These are phyloP conservation scores for Heliothis virescens DNA, from an alignment of 1,140 invertebrate genomes.

Conservation along the genomic window DNA sequence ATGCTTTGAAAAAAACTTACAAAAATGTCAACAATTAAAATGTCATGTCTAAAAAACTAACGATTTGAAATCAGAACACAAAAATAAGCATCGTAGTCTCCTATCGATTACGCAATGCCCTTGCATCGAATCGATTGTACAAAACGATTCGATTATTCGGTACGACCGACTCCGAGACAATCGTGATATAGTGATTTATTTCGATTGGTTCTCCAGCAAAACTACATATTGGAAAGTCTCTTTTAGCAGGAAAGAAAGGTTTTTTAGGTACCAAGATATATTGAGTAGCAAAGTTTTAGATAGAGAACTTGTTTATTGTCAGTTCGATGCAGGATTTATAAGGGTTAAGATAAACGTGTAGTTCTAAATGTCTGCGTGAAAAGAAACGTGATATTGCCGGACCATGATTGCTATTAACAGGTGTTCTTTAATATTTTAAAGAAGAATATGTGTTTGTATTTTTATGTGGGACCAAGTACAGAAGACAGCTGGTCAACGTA, in stretches of 20 bases:
- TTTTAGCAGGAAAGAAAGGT: conserved; percentile 29
- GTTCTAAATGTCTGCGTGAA: neutral
- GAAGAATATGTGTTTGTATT: too few relatives aligned
- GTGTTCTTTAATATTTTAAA: too few relatives aligned
- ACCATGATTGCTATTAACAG: too few relatives aligned
- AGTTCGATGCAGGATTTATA: conserved; percentile 10
- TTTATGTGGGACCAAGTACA: too few relatives aligned
- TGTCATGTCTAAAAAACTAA: neutral
- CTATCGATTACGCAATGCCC: conserved; percentile 45
- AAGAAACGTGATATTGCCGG: too few relatives aligned
- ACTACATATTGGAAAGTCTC: conserved; percentile 47
- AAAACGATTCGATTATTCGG: conserved; percentile 48
- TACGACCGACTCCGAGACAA: conserved; percentile 44
- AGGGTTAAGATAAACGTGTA: neutral
- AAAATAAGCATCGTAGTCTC: conserved; percentile 5
- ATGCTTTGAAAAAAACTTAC: too few relatives aligned
- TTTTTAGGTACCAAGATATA: conserved; percentile 29
- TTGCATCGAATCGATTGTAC: conserved; percentile 26
- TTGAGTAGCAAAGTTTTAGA: conserved; percentile 16
- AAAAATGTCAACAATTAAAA: neutral
- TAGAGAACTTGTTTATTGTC: conserved; percentile 11
- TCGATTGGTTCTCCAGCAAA: conserved; percentile 40
- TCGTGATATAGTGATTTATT: conserved; percentile 49
- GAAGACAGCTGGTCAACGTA: too few relatives aligned
- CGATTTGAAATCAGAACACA: conserved; percentile 15